phyloP scores from a whole-genome alignment of 2,113 vertebrate genomes.

The Ornithorhynchus anatinus region DNA sequence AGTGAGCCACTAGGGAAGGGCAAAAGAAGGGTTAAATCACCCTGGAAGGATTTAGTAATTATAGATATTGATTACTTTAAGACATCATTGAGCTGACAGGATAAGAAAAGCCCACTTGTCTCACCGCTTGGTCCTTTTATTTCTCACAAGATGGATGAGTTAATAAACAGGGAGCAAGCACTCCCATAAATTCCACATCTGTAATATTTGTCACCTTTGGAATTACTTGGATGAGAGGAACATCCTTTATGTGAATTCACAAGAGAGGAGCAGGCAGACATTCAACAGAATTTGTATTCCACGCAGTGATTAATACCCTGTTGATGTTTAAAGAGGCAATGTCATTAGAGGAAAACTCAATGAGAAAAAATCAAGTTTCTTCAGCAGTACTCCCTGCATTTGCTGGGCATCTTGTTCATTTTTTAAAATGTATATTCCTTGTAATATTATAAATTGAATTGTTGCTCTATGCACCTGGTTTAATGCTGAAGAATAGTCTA shows the following conservation, averaged over 20 bases:
- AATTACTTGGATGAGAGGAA: slow-evolving; percentile 70
- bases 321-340: slow-evolving; percentile 53
- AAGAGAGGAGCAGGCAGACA: slow-evolving; percentile 47
- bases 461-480: not conserved
- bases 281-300: slow-evolving; percentile 45
- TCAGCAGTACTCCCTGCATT: not conserved
- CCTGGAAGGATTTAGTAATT: slow-evolving; percentile 63
- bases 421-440: not conserved
- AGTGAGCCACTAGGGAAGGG: not conserved
- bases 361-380: slow-evolving; percentile 10
- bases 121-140: slow-evolving; percentile 64
- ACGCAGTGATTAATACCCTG: slow-evolving; percentile 62
- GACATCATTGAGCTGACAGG: slow-evolving; percentile 56
- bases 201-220: slow-evolving; percentile 76
- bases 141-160: slow-evolving; percentile 77
- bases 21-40: slow-evolving; percentile 66
- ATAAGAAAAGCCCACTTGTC: slow-evolving; percentile 65
- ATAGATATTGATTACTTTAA: slow-evolving; percentile 73
- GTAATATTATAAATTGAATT: accelerated
- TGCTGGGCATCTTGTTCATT: not conserved
- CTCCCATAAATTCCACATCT: slow-evolving; percentile 76
- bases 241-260: slow-evolving; percentile 73
- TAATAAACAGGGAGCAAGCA: slow-evolving; percentile 76
- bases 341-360: slow-evolving; percentile 43
- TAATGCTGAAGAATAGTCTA: not conserved